Base-by-base conservation (phyloP, 2,888 invertebrate genomes). In the Cataglyphis rosenhaueri region DNA sequence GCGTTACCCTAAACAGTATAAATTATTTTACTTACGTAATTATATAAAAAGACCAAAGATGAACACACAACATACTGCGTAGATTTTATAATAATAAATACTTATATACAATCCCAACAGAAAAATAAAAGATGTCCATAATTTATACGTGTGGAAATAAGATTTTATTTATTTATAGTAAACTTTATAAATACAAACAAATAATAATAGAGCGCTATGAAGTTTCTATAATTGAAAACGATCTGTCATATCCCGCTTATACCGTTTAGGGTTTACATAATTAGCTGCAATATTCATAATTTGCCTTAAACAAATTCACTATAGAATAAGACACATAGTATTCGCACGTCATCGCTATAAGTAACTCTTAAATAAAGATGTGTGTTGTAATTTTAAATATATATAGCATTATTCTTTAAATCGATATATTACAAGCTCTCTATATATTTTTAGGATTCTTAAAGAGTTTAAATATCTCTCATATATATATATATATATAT, bases 141-240 rank as follows among this genome's bases (percentile, higher is more conserved):
- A 44, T 59, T 21, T 59, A 44, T 64, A 76, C 52, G 57, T 68
- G 70, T 70, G 59, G 70, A 79, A 79, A 79, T 79, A 70, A 79
- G 78, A 59, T 79, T 78, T 78, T 78, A 78, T 78, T 78, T 66
- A 78, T 78, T 70, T 79, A 70, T 79, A 79, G 59, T 79, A 79
- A 70, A 79, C 70, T 79, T 79, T 79, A 79, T 79, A 79, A 79
- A 79, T 79, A 79, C 78, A 70, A 79, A 76, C 76, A 76, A 66
- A 76, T 76, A 76, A 76, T 76, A 75, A 64, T 73, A 73, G 70
- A 73, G 70, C 70, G 78, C 68, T 79, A 70, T 79, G 59, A 79
- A 59, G 32, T 68, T 79, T 70, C 32, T 59, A 59, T 79, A 79
- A 70, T 79, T 59, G 70, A 35, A 79, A 79, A 79, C 59, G 68